phyloP scores from a whole-genome alignment of 2,797 vertebrate genomes.

The Monodelphis domestica region DNA sequence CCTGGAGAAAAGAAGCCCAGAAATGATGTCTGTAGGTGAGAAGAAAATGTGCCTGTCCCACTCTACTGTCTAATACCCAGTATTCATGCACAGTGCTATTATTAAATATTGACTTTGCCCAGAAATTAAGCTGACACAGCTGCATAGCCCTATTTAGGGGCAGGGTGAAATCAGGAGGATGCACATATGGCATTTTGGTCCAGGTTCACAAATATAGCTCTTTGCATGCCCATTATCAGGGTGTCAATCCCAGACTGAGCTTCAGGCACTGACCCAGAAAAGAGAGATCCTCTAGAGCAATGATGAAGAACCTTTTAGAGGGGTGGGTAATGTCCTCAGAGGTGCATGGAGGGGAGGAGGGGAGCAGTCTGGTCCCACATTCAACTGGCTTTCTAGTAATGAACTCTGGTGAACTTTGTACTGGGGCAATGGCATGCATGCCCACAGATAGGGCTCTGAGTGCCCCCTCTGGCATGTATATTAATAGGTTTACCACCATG shows the following conservation, averaged over 20 bases:
- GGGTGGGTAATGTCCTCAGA: no score
- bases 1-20: conserved; percentile 68
- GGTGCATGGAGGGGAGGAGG: no score
- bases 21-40: conserved; percentile 71
- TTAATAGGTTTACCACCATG: no score
- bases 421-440: no score
- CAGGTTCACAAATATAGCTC: not conserved
- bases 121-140: not conserved
- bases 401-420: no score
- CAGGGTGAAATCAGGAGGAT: not conserved
- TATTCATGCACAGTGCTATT: not conserved
- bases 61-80: conserved; percentile 38
- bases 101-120: not conserved
- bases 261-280: not conserved
- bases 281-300: not conserved
- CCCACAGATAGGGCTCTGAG: no score
- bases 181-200: not conserved
- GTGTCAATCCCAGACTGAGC: not conserved
- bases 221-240: not conserved
- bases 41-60: conserved; percentile 58
- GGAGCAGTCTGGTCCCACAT: no score
- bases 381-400: no score
- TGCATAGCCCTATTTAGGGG: not conserved
- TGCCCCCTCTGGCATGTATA: no score
- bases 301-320: no score